Percentiles rank a stretch among this genome's conserved stretches.
These are phyloP conservation scores for Zeuzera pyrina DNA, from an alignment of 2,888 invertebrate species.

Conservation along the genomic window DNA sequence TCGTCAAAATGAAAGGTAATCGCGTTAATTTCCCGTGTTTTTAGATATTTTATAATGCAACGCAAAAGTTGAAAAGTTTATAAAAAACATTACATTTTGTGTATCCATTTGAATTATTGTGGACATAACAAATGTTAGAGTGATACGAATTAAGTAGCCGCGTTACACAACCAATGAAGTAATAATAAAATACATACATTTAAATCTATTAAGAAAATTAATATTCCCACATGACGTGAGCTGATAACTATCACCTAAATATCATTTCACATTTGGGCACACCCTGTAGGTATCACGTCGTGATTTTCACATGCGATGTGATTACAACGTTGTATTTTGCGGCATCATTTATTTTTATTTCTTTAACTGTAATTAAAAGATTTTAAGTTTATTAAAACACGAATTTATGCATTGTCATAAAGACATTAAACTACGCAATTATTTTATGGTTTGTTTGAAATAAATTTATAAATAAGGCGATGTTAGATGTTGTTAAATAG, in stretches of 20 bases:
- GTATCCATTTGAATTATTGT: too few relatives aligned
- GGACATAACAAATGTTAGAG: too few relatives aligned
- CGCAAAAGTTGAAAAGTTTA: too few relatives aligned
- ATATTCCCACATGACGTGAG: constrained; percentile 30
- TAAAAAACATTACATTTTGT: too few relatives aligned
- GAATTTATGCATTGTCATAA: background rate
- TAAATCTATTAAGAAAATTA: constrained; percentile 54
- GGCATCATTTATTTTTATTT: constrained; percentile 34
- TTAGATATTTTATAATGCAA: too few relatives aligned
- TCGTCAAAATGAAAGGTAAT: too few relatives aligned
- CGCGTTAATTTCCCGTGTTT: too few relatives aligned
- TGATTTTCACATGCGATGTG: constrained; percentile 12
- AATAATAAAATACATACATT: constrained; percentile 24
- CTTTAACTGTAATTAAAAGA: constrained; percentile 14
- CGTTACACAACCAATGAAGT: constrained; percentile 5
- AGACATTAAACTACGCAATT: too few relatives aligned
- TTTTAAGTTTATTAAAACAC: constrained; percentile 9
- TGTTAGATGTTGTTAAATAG: too few relatives aligned
- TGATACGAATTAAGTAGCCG: background rate
- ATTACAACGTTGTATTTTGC: too few relatives aligned
- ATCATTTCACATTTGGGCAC: constrained; percentile 16
- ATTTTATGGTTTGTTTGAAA: too few relatives aligned
- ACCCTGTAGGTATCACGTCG: constrained; percentile 10
- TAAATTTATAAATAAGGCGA: too few relatives aligned
- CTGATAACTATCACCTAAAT: constrained; percentile 31